Percentiles rank a stretch among this genome's conserved stretches.
Evolutionary conservation across 2,113 vertebrate genomes (phyloP).

Genomic region (Rostratula benghalensis): DNA sequence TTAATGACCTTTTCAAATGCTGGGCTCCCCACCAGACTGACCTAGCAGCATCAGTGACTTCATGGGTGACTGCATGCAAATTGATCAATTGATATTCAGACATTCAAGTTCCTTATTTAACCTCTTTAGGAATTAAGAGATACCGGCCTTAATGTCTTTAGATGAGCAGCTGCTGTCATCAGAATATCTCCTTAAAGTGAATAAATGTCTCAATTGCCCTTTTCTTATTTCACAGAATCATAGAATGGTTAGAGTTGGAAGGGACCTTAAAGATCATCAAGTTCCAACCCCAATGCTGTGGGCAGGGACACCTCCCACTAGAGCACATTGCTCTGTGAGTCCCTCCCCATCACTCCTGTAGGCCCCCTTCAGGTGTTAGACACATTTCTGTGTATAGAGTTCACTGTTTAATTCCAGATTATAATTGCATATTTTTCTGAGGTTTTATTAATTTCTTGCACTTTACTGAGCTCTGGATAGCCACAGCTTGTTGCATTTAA

Average conservation of each 20-base stretch:
- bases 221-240: not conserved
- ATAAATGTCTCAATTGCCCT: not conserved
- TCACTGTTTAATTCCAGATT: slow-evolving; percentile 25
- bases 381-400: not conserved
- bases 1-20: not conserved
- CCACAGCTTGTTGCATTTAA: slow-evolving; percentile 16
- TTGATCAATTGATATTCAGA: slow-evolving; percentile 3
- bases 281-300: too few species aligned
- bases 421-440: slow-evolving; percentile 16
- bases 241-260: too few species aligned
- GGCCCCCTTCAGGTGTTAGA: too few species aligned
- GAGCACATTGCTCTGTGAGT: too few species aligned
- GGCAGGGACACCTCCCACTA: too few species aligned
- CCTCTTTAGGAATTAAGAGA: not conserved
- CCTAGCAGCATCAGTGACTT: not conserved
- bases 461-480: slow-evolving; percentile 3
- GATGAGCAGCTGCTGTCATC: slow-evolving; percentile 3
- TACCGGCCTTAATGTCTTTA: not conserved
- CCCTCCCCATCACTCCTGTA: too few species aligned
- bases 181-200: not conserved
- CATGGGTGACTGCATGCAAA: not conserved
- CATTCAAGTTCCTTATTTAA: not conserved
- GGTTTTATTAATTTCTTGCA: slow-evolving; percentile 13
- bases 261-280: too few species aligned
- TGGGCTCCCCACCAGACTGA: not conserved